phyloP scores from a whole-genome alignment of 2,113 vertebrate genomes.

The Onychostruthus taczanowskii region DNA sequence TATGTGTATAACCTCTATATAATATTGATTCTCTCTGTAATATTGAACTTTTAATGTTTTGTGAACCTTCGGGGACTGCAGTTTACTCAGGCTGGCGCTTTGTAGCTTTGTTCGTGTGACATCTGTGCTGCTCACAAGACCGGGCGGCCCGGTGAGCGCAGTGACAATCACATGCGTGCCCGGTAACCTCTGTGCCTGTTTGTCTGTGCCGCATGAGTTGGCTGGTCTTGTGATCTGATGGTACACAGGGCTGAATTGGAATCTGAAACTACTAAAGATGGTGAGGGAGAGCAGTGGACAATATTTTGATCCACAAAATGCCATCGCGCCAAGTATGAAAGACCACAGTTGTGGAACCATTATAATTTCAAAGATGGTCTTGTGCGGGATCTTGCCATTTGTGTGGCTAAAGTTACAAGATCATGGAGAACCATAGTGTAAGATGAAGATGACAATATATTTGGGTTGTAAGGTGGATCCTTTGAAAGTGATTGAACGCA shows the following conservation, averaged over 20 bases:
- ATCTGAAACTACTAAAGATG: neutral
- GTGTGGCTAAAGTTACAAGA: neutral
- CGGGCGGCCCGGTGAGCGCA: neutral
- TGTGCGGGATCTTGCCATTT: rapidly evolving
- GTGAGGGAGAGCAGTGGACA: neutral
- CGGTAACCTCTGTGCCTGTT: neutral
- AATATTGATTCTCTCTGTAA: rapidly evolving
- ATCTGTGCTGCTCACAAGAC: neutral
- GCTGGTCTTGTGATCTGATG: neutral
- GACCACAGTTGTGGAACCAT: rapidly evolving
- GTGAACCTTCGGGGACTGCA: neutral
- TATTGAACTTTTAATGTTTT: neutral
- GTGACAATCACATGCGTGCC: neutral
- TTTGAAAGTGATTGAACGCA: neutral
- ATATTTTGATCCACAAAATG: neutral
- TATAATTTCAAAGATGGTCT: neutral
- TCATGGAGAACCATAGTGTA: neutral
- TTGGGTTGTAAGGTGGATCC: neutral
- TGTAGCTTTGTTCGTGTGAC: neutral
- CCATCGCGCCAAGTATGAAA: neutral
- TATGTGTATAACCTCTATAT: rapidly evolving
- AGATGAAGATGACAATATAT: neutral
- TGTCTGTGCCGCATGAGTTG: neutral
- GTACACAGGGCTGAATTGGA: neutral
- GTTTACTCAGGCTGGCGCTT: neutral